These are phyloP conservation scores for Drosophila nebulosa DNA, from an alignment of 1,140 invertebrate species.

Conservation along the genomic window DNA sequence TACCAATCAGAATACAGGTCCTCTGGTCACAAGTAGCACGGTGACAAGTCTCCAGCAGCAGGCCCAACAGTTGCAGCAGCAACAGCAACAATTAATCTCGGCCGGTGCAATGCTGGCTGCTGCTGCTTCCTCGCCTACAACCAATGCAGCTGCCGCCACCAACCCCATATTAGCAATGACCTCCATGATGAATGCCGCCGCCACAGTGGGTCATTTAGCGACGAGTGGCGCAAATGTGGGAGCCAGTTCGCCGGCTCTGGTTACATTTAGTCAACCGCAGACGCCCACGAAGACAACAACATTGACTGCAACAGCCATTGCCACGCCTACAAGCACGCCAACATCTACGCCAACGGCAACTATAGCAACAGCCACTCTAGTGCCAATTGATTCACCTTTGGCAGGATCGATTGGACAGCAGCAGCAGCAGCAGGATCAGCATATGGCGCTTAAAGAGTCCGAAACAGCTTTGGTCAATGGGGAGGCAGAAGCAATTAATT, in stretches of 20 bases:
- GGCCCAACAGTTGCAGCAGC: constrained; percentile 57
- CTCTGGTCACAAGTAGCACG: constrained; percentile 66
- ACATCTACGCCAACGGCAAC: too few relatives aligned
- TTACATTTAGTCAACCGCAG: background rate
- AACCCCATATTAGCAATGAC: constrained; percentile 79
- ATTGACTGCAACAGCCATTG: constrained; percentile 10
- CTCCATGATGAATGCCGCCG: constrained; percentile 74
- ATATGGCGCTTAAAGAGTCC: constrained; percentile 21
- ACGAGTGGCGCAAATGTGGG: constrained; percentile 22
- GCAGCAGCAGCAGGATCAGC: constrained; percentile 12
- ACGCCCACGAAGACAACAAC: constrained; percentile 8
- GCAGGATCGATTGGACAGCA: constrained; percentile 11
- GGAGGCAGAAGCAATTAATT: constrained; percentile 37
- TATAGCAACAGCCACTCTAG: constrained; percentile 74
- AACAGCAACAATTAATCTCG: constrained; percentile 26
- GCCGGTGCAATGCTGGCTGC: constrained; percentile 29
- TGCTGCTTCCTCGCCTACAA: constrained; percentile 46
- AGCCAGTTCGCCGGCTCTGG: constrained; percentile 6
- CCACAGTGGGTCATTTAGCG: constrained; percentile 55
- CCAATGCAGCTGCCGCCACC: constrained; percentile 31
- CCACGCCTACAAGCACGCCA: constrained; percentile 24
- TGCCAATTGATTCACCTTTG: constrained; percentile 73
- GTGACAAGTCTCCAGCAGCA: constrained; percentile 58
- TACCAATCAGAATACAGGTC: constrained; percentile 61
- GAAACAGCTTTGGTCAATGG: constrained; percentile 43